Evolutionary conservation across 2,113 vertebrate species (phyloP), one percentile per base, ranked within the genome.

Genomic region (Cavia porcellus): DNA sequence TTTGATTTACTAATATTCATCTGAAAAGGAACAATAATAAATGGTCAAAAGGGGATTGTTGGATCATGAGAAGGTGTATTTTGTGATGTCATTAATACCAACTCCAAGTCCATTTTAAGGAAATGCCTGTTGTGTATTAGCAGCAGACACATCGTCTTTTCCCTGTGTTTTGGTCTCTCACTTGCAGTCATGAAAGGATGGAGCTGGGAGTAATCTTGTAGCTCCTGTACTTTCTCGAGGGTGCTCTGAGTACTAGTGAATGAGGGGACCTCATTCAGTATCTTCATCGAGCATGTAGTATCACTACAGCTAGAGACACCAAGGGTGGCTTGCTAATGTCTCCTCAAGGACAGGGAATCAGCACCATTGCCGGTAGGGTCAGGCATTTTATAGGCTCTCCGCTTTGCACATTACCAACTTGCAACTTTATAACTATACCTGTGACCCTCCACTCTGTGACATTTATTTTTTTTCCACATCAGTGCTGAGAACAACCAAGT

Each of bases 211-310:
- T 52, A 55, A 50, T 35, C 15, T 25, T 28, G 59, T 84, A n/a
- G 52, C 11, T 35, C n/a, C 20, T 47, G 35, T 42, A 13, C 5
- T 45, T 52, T 62, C 28, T 89, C 38, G 52, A 20, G 12, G 10
- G 64, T 30, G 2, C 50, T 55, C 5, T 90, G 45, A 47, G 7
- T n/a, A 52, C 8, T 50, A 68, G 6, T 59, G 17, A 35, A 62
- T 59, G 72, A 55, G 35, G 7, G 2, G 15, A 15, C 32, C 64
- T 22, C 10, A 2, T n/a, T 81, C 4, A 1, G 25, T 35, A 24
- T 42, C 45, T 7, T 55, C 24, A 11, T 13, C 0, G 15, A 22
- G 30, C 19, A 22, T 15, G 35, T 4, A 14, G 5, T 12, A 0
- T 5, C 42, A 9, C 52, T 62, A 25, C 5, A 52, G 5, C 74